A percentile compares a stretch with the other conserved stretches of the same genome.
These are phyloP conservation scores for Globodera ellingtonae DNA, from an alignment of 1,140 invertebrate genomes.

Conservation along the genomic window DNA sequence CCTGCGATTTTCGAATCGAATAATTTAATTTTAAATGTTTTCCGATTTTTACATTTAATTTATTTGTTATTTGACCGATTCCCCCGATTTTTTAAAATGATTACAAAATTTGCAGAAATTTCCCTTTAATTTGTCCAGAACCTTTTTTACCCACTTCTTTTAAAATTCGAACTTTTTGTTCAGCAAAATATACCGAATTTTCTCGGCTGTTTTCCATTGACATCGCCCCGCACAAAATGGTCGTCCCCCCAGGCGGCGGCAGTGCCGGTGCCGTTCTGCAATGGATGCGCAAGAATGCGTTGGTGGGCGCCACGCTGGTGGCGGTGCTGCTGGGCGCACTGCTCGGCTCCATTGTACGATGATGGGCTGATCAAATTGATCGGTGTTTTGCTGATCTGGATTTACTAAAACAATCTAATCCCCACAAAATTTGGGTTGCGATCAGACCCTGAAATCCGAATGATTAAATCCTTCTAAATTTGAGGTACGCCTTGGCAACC, in stretches of 20 bases:
- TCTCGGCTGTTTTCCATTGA: not conserved
- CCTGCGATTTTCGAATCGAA: not conserved
- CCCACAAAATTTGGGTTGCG: too few species aligned
- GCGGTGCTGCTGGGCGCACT: constrained; percentile 58
- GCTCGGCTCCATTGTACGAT: constrained; percentile 53
- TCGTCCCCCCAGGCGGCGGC: not conserved
- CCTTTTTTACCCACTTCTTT: too few species aligned
- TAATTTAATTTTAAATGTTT: not conserved
- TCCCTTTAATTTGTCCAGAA: too few species aligned
- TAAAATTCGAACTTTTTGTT: too few species aligned
- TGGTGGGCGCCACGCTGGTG: constrained; percentile 52
- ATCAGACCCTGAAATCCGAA: too few species aligned
- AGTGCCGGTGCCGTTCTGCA: constrained; percentile 31
- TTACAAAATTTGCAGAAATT: too few species aligned
- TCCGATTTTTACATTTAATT: not conserved
- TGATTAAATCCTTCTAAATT: not conserved
- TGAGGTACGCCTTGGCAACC: constrained; percentile 24
- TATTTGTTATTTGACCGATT: not conserved
- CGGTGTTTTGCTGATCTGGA: not conserved
- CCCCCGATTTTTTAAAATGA: too few species aligned
- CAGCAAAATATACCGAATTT: not conserved
- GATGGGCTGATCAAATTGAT: constrained; percentile 36
- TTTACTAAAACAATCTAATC: not conserved
- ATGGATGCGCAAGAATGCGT: constrained; percentile 58
- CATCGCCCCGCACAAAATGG: not conserved